phyloP scores from a whole-genome alignment of 2,888 invertebrate species.

The Subacronicta megacephala region DNA sequence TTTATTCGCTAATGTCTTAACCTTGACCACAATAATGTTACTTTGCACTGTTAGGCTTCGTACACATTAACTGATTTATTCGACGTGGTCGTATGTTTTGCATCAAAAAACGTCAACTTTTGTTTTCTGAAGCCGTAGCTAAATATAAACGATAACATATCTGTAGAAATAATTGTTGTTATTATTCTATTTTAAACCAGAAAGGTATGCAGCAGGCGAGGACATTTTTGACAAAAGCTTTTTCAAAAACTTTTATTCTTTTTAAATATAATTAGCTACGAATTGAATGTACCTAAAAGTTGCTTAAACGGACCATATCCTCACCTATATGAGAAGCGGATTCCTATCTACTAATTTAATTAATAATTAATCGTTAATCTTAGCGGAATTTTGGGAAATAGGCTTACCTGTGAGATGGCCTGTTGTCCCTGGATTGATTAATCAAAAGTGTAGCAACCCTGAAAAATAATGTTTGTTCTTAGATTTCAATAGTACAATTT shows the following conservation, averaged over 20 bases:
- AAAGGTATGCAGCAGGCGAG: constrained; percentile 21
- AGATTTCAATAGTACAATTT: too few relatives aligned
- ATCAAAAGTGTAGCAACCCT: too few relatives aligned
- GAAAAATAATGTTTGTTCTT: too few relatives aligned
- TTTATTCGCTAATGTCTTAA: constrained; percentile 58
- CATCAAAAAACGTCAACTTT: neutral
- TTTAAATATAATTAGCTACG: constrained; percentile 15
- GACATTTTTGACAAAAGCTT: constrained; percentile 22
- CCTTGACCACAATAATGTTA: constrained; percentile 65
- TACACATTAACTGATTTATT: constrained; percentile 8
- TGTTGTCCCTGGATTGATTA: too few relatives aligned
- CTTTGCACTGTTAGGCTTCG: constrained; percentile 42
- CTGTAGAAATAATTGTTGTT: constrained; percentile 5
- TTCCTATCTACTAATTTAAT: too few relatives aligned
- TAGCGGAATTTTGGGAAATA: too few relatives aligned
- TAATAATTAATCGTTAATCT: too few relatives aligned
- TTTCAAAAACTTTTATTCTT: constrained; percentile 23
- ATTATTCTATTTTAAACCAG: constrained; percentile 23
- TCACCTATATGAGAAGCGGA: too few relatives aligned
- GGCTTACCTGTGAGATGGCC: too few relatives aligned
- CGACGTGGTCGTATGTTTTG: neutral
- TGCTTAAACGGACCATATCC: too few relatives aligned
- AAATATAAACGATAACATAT: neutral
- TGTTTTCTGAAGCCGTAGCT: constrained; percentile 1
- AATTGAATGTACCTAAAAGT: too few relatives aligned